Evolutionary conservation across 2,113 vertebrate genomes (phyloP).

Genomic region (Hippolais icterina): DNA sequence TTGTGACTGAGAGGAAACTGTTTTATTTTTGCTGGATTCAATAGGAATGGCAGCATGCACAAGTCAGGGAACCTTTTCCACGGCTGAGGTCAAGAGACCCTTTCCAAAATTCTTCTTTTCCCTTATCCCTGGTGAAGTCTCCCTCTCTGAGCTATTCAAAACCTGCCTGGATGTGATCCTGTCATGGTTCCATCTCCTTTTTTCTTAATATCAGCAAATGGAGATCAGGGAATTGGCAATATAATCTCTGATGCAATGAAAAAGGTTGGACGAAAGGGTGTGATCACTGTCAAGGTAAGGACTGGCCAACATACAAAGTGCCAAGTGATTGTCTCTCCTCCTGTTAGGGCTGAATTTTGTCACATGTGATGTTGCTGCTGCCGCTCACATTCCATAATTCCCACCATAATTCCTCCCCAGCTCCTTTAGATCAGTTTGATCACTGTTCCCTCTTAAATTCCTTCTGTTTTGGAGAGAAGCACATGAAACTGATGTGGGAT

Average conservation of each 20-base stretch:
- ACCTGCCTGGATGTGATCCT: neutral
- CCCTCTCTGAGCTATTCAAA: too few relatives aligned
- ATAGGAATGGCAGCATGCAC: neutral
- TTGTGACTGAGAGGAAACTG: neutral
- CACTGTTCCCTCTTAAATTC: accelerated
- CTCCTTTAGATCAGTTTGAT: neutral
- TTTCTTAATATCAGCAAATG: slow-evolving; percentile 88
- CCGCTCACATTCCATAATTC: accelerated
- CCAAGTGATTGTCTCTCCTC: neutral
- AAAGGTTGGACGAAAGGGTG: slow-evolving; percentile 95
- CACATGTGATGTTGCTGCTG: neutral
- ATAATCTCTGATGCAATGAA: slow-evolving; percentile 99
- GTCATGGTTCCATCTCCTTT: neutral
- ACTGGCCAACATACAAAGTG: accelerated
- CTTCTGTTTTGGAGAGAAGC: neutral
- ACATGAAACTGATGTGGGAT: neutral
- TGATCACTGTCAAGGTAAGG: slow-evolving; percentile 96
- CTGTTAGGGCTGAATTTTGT: neutral
- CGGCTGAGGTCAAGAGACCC: neutral
- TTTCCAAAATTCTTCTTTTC: neutral
- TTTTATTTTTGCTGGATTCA: neutral
- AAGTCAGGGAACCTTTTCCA: neutral
- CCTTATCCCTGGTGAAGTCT: neutral
- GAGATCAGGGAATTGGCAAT: slow-evolving; percentile 90
- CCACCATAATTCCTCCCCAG: neutral